A percentile compares a stretch with the other conserved stretches of the same genome.
Evolutionary conservation across 2,888 invertebrate species (phyloP).

Genomic region (Timandra comae): DNA sequence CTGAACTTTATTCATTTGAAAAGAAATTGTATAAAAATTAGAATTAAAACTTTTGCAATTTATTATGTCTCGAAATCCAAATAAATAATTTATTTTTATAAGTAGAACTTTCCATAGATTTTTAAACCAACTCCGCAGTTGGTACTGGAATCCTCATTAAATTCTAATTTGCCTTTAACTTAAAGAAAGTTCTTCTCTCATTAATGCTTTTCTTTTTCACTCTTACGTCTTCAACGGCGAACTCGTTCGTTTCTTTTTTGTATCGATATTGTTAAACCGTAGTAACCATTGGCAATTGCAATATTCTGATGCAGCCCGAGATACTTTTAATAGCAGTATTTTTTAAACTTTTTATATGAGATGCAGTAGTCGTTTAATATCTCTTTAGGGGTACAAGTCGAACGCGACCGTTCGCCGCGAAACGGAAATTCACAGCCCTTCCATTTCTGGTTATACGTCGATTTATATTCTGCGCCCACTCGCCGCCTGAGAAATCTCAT

Average conservation of each 20-base stretch:
- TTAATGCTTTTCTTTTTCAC: slow-evolving; percentile 38
- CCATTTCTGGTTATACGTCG: slow-evolving; percentile 74
- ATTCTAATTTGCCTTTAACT: slow-evolving; percentile 48
- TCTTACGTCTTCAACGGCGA: slow-evolving; percentile 25
- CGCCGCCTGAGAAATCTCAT: slow-evolving; percentile 76
- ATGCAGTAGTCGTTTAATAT: slow-evolving; percentile 32
- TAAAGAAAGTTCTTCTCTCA: slow-evolving; percentile 30
- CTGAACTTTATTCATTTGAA: no score
- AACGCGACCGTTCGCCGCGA: slow-evolving; percentile 53
- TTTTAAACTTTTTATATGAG: slow-evolving; percentile 17
- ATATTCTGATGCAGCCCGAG: slow-evolving; percentile 16
- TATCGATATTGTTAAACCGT: slow-evolving; percentile 16
- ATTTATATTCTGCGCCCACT: slow-evolving; percentile 77
- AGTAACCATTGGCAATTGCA: slow-evolving; percentile 20
- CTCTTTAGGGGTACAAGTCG: slow-evolving; percentile 33
- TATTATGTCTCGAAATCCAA: neutral
- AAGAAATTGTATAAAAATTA: no score
- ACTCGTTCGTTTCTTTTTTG: slow-evolving; percentile 18
- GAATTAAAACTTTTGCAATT: no score
- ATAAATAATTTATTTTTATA: no score
- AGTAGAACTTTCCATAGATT: no score
- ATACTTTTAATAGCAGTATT: slow-evolving; percentile 7
- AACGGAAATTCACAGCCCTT: slow-evolving; percentile 70
- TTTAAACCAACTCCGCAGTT: no score
- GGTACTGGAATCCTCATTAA: slow-evolving; percentile 41